phyloP scores from a whole-genome alignment of 2,113 vertebrate genomes.

The Colaptes auratus region DNA sequence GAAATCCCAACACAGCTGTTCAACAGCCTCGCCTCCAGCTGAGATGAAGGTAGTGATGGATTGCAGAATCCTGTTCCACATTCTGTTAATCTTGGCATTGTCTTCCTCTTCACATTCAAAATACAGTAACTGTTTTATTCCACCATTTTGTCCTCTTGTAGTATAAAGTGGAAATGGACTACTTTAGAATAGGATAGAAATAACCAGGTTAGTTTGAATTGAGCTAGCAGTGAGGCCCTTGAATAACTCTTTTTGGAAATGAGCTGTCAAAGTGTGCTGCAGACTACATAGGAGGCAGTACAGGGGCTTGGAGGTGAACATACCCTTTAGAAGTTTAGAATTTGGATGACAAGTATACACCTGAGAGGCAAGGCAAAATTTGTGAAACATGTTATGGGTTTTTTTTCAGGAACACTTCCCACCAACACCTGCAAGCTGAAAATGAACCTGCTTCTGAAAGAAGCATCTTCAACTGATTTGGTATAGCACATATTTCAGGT shows the following conservation, averaged over 20 bases:
- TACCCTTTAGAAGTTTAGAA: background rate
- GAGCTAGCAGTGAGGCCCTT: background rate
- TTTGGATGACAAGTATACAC: background rate
- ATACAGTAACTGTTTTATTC: conserved; percentile 15
- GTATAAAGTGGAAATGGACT: background rate
- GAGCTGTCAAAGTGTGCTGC: background rate
- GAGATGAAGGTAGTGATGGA: conserved; percentile 65
- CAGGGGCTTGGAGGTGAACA: background rate
- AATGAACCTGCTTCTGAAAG: background rate
- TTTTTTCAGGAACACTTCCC: background rate
- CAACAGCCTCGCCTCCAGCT: conserved; percentile 1
- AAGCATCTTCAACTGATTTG: background rate
- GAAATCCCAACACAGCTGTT: conserved; percentile 71
- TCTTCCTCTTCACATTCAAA: conserved; percentile 21
- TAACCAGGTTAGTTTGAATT: background rate
- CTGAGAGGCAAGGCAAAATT: background rate
- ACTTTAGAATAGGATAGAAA: background rate
- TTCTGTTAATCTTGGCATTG: conserved; percentile 71
- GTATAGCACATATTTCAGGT: background rate
- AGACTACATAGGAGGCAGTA: background rate
- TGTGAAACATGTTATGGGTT: background rate
- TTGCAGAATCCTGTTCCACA: conserved; percentile 53
- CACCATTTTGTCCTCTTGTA: background rate
- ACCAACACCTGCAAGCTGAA: background rate
- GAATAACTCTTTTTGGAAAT: background rate